Conservation (phyloP, 2,797 vertebrate genomes). For the Poliocrania exsul region DNA sequence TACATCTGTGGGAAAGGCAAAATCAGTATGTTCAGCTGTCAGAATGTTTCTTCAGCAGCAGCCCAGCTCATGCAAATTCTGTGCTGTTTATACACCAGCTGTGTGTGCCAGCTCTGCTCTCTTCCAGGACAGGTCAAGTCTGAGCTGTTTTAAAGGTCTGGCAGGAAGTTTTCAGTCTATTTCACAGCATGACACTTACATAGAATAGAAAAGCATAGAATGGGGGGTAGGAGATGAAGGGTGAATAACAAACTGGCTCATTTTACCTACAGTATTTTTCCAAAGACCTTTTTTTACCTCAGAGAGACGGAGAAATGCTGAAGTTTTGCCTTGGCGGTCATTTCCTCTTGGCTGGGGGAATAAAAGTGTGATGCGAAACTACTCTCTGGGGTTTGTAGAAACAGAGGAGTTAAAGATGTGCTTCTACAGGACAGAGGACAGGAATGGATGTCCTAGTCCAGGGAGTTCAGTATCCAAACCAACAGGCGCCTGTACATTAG, state of each 20-base stretch:
- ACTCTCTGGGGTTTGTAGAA: neutral
- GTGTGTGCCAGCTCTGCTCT: rapidly evolving
- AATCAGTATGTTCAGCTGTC: neutral
- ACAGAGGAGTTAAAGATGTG: neutral
- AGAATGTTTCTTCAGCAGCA: neutral
- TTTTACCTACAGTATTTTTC: neutral
- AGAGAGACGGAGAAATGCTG: neutral
- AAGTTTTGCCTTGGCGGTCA: neutral
- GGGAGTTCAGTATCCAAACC: neutral
- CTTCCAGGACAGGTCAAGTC: neutral
- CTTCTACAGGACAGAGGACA: neutral
- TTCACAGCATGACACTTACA: neutral
- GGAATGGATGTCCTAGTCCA: neutral
- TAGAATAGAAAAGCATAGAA: neutral
- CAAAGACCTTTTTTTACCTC: neutral
- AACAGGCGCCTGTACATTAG: neutral
- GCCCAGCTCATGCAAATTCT: neutral
- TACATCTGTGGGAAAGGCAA: neutral
- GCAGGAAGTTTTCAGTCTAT: neutral
- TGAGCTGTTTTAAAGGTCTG: neutral
- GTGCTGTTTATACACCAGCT: neutral
- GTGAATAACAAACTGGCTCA: neutral
- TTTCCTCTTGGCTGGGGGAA: neutral
- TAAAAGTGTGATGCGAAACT: neutral
- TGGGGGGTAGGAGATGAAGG: neutral